A percentile compares a stretch with the other conserved stretches of the same genome.
Evolutionary conservation across 2,113 vertebrate species (phyloP).

Genomic region (Syrmaticus mikado): DNA sequence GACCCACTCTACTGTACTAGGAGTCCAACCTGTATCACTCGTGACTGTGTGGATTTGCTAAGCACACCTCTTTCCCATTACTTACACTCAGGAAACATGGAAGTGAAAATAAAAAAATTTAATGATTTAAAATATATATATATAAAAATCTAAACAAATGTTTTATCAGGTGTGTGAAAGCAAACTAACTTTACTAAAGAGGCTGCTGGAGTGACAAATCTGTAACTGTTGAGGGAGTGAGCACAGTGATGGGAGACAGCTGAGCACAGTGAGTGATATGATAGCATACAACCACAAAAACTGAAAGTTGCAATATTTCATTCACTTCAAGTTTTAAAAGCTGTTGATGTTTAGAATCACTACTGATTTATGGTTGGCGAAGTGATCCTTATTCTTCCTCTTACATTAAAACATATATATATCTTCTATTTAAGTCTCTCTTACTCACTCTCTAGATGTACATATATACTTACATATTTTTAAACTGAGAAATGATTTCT

Average conservation of each 20-base stretch:
- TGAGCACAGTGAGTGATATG: not conserved
- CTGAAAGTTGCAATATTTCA: not conserved
- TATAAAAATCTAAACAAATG: not conserved
- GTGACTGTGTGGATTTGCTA: not conserved
- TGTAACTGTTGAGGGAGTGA: not conserved
- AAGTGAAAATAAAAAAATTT: not conserved
- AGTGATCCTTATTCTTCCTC: not conserved
- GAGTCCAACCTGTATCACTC: not conserved
- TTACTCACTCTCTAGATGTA: not conserved
- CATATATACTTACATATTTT: not conserved
- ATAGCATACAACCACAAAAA: not conserved
- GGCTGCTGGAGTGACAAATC: not conserved
- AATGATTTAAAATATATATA: not conserved
- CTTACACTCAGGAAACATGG: not conserved
- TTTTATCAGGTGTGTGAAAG: not conserved
- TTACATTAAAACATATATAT: not conserved
- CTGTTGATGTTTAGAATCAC: not conserved
- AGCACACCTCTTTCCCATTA: not conserved
- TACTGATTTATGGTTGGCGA: not conserved
- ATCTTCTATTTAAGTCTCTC: not conserved
- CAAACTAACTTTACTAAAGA: not conserved
- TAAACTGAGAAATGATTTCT: not conserved
- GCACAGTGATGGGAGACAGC: not conserved
- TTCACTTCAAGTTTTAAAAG: not conserved
- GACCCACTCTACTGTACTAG: not conserved